These are phyloP conservation scores for Spicauda simplicius DNA, from an alignment of 2,888 invertebrate genomes.

Conservation along the genomic window DNA sequence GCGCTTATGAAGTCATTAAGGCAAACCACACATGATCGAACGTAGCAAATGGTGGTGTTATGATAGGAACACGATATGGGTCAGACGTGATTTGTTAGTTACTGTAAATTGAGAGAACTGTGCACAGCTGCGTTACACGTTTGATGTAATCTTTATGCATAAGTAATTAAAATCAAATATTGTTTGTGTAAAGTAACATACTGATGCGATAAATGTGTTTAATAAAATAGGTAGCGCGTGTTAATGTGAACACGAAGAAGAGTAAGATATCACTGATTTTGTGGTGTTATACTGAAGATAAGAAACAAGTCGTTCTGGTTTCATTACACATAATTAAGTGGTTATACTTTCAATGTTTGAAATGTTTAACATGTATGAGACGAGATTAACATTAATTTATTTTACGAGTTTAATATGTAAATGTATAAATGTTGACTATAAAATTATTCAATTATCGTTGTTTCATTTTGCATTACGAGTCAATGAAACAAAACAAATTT, in stretches of 20 bases:
- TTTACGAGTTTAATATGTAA: not conserved
- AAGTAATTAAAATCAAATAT: slow-evolving; percentile 4
- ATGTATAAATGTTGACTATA: not conserved
- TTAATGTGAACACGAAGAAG: slow-evolving; percentile 8
- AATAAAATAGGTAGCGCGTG: slow-evolving; percentile 7
- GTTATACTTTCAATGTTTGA: not conserved
- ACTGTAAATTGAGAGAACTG: slow-evolving; percentile 12
- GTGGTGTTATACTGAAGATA: slow-evolving; percentile 3
- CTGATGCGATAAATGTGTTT: not conserved
- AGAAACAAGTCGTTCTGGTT: slow-evolving; percentile 6
- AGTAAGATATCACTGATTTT: not conserved
- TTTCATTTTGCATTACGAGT: no score
- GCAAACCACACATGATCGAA: slow-evolving; percentile 1
- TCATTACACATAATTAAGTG: slow-evolving; percentile 16
- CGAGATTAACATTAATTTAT: not conserved
- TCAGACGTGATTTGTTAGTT: slow-evolving; percentile 21
- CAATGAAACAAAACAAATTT: no score
- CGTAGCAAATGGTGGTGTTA: slow-evolving; percentile 1
- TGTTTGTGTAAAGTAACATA: not conserved
- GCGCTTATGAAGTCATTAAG: not conserved
- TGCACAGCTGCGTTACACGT: not conserved
- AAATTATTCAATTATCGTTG: no score
- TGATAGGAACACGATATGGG: slow-evolving; percentile 23
- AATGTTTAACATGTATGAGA: not conserved
- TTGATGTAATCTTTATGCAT: slow-evolving; percentile 4